phyloP scores from a whole-genome alignment of 2,113 vertebrate genomes.

The Lucifuga dentata region DNA sequence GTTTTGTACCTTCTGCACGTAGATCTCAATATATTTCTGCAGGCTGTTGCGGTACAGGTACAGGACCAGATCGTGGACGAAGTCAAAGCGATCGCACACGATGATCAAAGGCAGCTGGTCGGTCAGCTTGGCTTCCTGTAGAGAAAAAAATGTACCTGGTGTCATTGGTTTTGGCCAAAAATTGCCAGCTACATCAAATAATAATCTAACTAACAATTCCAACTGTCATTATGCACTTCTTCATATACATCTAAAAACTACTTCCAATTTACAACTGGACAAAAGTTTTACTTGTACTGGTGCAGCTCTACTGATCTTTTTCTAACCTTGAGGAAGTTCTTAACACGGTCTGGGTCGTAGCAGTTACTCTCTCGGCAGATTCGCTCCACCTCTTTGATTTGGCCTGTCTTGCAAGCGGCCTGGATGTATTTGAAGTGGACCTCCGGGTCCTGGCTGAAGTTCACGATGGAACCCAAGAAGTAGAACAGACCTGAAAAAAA shows the following conservation, averaged over 20 bases:
- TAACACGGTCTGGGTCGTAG: slow-evolving; percentile 97
- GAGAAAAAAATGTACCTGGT: slow-evolving; percentile 33
- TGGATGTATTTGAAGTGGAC: slow-evolving; percentile 99
- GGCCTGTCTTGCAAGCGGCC: slow-evolving; percentile 98
- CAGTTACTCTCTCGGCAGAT: slow-evolving; percentile 99
- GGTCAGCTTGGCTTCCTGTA: slow-evolving; percentile 97
- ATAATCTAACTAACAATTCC: neutral
- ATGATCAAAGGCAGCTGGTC: slow-evolving; percentile 99
- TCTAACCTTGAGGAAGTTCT: slow-evolving; percentile 98
- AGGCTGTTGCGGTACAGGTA: slow-evolving; percentile 99
- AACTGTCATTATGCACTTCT: no score
- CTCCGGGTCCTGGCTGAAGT: slow-evolving; percentile 99
- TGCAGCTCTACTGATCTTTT: neutral
- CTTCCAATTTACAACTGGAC: no score
- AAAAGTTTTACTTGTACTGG: neutral
- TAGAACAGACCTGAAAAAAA: slow-evolving; percentile 92
- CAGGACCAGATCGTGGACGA: slow-evolving; percentile 97
- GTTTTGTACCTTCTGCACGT: slow-evolving; percentile 93
- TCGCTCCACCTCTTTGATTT: slow-evolving; percentile 99
- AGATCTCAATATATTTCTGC: slow-evolving; percentile 99
- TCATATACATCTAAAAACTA: no score
- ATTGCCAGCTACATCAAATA: neutral
- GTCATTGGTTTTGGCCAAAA: neutral
- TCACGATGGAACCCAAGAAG: slow-evolving; percentile 99
- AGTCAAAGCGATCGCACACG: slow-evolving; percentile 98